Evolutionary conservation across 1,140 invertebrate genomes (phyloP).

Genomic region (Colletes latitarsis): DNA sequence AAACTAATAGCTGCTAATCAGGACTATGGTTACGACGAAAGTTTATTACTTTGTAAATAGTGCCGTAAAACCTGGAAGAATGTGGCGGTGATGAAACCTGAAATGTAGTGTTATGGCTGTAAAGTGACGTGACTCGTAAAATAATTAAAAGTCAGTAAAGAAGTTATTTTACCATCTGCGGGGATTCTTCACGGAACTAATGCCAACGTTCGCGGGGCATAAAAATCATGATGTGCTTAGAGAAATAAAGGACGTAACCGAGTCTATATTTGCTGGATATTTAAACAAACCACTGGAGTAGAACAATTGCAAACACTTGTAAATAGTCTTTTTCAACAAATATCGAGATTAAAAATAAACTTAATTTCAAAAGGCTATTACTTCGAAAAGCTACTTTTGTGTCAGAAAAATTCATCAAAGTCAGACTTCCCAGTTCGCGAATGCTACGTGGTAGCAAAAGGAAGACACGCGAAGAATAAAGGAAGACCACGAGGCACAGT

Average conservation of each 20-base stretch:
- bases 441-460: not conserved
- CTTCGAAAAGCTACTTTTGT: too few relatives aligned
- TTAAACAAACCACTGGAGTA: too few relatives aligned
- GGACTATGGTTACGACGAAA: conserved; percentile 4
- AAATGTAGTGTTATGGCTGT: conserved; percentile 1
- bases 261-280: too few relatives aligned
- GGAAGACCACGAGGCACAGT: not conserved
- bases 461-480: not conserved
- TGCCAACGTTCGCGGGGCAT: not conserved
- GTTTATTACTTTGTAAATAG: conserved; percentile 25
- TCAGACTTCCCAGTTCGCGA: not conserved
- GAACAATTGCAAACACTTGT: too few relatives aligned
- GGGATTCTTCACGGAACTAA: not conserved
- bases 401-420: too few relatives aligned
- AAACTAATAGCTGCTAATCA: conserved; percentile 18
- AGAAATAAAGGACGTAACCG: not conserved
- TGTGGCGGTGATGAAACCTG: conserved; percentile 12
- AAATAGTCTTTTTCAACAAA: too few relatives aligned
- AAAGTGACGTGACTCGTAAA: conserved; percentile 17
- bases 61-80: conserved; percentile 28
- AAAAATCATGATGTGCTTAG: not conserved
- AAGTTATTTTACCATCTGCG: not conserved
- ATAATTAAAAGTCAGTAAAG: conserved; percentile 27
- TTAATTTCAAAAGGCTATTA: too few relatives aligned
- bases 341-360: too few relatives aligned